Percentiles rank a stretch among this genome's conserved stretches.
phyloP scores from a whole-genome alignment of 1,140 invertebrate species.

The Eriocheir sinensis region DNA sequence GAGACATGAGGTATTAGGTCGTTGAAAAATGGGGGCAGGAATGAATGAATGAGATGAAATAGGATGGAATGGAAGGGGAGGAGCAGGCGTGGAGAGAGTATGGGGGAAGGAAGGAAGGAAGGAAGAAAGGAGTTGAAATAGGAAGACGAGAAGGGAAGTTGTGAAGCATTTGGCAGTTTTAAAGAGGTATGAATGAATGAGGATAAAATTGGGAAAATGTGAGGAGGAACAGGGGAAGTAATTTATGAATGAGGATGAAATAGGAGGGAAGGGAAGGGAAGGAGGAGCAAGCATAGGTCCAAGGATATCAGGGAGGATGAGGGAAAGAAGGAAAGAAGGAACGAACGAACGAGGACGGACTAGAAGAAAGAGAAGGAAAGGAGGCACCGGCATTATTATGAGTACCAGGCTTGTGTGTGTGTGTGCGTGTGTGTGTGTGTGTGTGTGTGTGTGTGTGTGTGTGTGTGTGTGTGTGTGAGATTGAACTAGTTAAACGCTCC shows the following conservation, averaged over 20 bases:
- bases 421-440: not conserved
- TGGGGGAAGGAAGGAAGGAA: not conserved
- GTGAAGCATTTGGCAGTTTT: too few relatives aligned
- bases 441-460: constrained; percentile 22
- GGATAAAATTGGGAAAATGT: not conserved
- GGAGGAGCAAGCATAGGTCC: not conserved
- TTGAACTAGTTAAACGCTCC: too few relatives aligned
- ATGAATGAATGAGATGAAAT: not conserved
- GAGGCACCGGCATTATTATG: too few relatives aligned
- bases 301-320: not conserved
- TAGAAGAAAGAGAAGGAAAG: too few relatives aligned
- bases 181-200: too few relatives aligned
- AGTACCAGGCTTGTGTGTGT: not conserved
- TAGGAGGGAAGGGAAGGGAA: too few relatives aligned
- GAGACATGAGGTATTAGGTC: not conserved
- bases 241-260: not conserved
- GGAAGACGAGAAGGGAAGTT: not conserved
- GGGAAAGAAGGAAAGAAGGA: not conserved
- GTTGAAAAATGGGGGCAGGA: not conserved
- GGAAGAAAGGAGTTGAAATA: not conserved
- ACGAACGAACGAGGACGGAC: too few relatives aligned
- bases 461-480: not conserved
- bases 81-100: not conserved
- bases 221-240: not conserved
- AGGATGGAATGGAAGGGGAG: not conserved